A percentile compares a stretch with the other conserved stretches of the same genome.
Conservation (phyloP, 2,888 invertebrate species). For the Trilocha varians region DNA sequence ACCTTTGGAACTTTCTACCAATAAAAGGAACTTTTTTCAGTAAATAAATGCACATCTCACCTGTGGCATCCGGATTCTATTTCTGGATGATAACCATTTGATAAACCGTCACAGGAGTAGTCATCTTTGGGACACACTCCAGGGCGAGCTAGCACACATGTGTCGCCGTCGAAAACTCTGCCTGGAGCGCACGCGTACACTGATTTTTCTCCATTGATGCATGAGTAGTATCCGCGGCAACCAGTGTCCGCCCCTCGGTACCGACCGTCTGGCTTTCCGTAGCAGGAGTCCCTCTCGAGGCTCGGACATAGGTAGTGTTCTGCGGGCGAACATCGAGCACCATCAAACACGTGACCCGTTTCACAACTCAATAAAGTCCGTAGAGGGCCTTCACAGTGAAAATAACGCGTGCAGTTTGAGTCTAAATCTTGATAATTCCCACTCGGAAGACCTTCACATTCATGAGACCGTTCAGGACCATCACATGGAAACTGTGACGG, state of each 20-base stretch:
- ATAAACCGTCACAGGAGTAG: slow-evolving; percentile 59
- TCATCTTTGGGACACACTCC: slow-evolving; percentile 50
- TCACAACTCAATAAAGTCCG: slow-evolving; percentile 56
- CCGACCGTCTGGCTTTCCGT: slow-evolving; percentile 67
- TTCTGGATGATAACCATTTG: slow-evolving; percentile 74
- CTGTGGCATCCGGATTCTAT: slow-evolving; percentile 66
- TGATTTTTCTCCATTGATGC: slow-evolving; percentile 69
- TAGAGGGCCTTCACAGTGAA: slow-evolving; percentile 57
- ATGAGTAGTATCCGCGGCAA: slow-evolving; percentile 75
- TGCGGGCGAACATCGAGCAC: slow-evolving; percentile 48
- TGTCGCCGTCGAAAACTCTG: slow-evolving; percentile 70
- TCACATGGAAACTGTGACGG: slow-evolving; percentile 54
- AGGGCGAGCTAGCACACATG: slow-evolving; percentile 52
- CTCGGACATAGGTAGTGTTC: slow-evolving; percentile 57
- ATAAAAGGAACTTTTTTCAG: too few species aligned
- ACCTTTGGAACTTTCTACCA: too few species aligned
- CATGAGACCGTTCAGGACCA: slow-evolving; percentile 48
- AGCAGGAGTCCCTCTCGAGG: slow-evolving; percentile 64
- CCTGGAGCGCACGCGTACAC: slow-evolving; percentile 71
- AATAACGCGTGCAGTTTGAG: slow-evolving; percentile 67
- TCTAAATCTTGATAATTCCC: slow-evolving; percentile 70
- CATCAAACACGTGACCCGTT: slow-evolving; percentile 54
- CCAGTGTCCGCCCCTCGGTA: slow-evolving; percentile 64
- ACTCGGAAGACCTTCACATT: slow-evolving; percentile 63
- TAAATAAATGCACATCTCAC: slow-evolving; percentile 20